Evolutionary conservation across 1,140 invertebrate genomes (phyloP).

Genomic region (Drosophila virilis): DNA sequence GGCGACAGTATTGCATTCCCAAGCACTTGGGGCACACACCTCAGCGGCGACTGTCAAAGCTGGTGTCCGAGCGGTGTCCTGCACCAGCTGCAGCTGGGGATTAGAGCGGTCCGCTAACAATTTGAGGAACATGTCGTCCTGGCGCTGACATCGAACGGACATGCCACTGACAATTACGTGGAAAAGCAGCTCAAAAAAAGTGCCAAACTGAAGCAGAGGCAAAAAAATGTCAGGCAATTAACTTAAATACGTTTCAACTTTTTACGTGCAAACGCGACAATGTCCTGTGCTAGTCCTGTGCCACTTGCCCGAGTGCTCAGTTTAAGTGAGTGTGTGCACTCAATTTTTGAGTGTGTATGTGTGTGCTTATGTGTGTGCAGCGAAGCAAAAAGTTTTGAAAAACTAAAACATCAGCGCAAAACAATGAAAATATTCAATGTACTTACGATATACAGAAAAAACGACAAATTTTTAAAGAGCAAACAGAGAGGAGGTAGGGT

Average conservation of each 20-base stretch:
- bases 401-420: slow-evolving; percentile 49
- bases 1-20: slow-evolving; percentile 65
- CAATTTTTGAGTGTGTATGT: slow-evolving; percentile 4
- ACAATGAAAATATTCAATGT: slow-evolving; percentile 50
- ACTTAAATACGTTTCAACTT: slow-evolving; percentile 63
- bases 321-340: slow-evolving; percentile 6
- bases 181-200: slow-evolving; percentile 45
- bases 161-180: slow-evolving; percentile 77
- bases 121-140: slow-evolving; percentile 60
- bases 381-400: slow-evolving; percentile 66
- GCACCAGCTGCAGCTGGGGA: slow-evolving; percentile 24
- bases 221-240: slow-evolving; percentile 68
- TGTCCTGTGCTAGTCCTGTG: slow-evolving; percentile 56
- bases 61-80: not conserved
- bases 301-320: slow-evolving; percentile 27
- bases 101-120: slow-evolving; percentile 47
- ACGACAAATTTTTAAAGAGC: slow-evolving; percentile 59
- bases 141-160: slow-evolving; percentile 74
- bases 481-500: slow-evolving; percentile 7
- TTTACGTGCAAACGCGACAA: slow-evolving; percentile 52
- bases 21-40: slow-evolving; percentile 50
- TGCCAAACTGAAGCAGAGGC: slow-evolving; percentile 34
- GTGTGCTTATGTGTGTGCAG: slow-evolving; percentile 42
- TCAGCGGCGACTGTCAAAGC: slow-evolving; percentile 33
- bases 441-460: slow-evolving; percentile 48